Conservation (phyloP, 2,888 invertebrate species). For the Melieria omissa region DNA sequence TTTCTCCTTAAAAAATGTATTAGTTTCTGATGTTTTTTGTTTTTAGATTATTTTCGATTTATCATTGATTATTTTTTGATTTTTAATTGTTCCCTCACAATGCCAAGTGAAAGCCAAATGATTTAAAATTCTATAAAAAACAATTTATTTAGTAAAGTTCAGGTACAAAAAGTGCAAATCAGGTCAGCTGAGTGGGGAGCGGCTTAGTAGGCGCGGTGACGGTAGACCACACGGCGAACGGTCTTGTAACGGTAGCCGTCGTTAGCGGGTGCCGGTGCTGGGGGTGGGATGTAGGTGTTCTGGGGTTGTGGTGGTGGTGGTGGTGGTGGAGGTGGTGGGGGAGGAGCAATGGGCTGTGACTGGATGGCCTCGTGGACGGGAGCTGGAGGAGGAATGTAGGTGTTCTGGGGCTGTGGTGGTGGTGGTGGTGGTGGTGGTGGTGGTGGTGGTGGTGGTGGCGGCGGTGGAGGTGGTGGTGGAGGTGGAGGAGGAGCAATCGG, state of each 20-base stretch:
- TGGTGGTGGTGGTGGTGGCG: slow-evolving; percentile 33
- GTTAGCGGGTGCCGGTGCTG: slow-evolving; percentile 7
- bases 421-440: slow-evolving; percentile 9
- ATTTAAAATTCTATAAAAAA: too few species aligned
- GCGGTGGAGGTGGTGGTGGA: slow-evolving; percentile 15
- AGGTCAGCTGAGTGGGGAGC: too few species aligned
- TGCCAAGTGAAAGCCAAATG: too few species aligned
- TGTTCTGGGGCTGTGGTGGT: slow-evolving; percentile 9
- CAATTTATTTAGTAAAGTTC: too few species aligned
- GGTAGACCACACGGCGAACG: slow-evolving; percentile 30
- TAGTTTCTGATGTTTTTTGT: too few species aligned
- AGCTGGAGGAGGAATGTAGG: slow-evolving; percentile 18
- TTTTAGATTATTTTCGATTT: too few species aligned
- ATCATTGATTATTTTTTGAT: too few species aligned
- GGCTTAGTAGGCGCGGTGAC: slow-evolving; percentile 14
- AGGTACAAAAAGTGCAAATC: too few species aligned
- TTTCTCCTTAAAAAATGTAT: too few species aligned
- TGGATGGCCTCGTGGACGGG: slow-evolving; percentile 12
- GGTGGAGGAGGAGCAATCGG: slow-evolving; percentile 33
- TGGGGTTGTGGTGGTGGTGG: slow-evolving; percentile 34
- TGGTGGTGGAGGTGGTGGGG: slow-evolving; percentile 32
- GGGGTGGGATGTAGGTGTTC: slow-evolving; percentile 23
- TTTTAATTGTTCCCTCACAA: too few species aligned
- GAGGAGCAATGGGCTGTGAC: slow-evolving; percentile 16
- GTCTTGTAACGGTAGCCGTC: slow-evolving; percentile 30